Evolutionary conservation across 2,797 vertebrate species (phyloP), one percentile per base, ranked within the genome.

Genomic region (Oophaga sylvatica): DNA sequence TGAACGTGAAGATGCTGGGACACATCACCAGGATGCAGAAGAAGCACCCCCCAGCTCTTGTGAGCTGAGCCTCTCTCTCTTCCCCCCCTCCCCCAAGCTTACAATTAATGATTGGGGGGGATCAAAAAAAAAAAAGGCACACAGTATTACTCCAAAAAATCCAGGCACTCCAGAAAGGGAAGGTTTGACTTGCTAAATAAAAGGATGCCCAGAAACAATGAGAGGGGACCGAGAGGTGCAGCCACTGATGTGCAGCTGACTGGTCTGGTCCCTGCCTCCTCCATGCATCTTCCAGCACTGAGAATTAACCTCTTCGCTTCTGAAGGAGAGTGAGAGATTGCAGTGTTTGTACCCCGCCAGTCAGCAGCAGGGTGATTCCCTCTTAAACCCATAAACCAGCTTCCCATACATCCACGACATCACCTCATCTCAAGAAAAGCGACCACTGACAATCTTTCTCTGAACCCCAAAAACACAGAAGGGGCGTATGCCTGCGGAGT

Each of bases 21-120:
- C 93, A 95, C 95, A 95, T 95, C 94, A 93, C 93, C 92, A 91
- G 93, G 94, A 92, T 93, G 94, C 94, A 93, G 92, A 92, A 92
- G 90, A 92, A 93, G 93, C 92, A 90, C 92, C 90, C 88, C 83
- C 87, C 83, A 86, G 91, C 89, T 91, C 93, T 91, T 93, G 76
- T 89, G 90, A 86, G 92, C 93, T 92, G 87, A 93, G 92, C 93
- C 90, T 86, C 88, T 90, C 90, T 87, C 89, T 87, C 87, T 90
- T 89, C 89, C 90, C 91, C 93, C 90, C 91, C 91, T 29, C 89
- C 90, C 91, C 80, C 88, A 77, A 89, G 57, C 60, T 78, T 59
- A 86, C 88, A 86, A 83, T 89, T 86, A 85, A 89, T 86, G 88
- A 77, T 79, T 76, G 88, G 80, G 88, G 80, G 84, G 53, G 5